Conservation (phyloP, 2,888 invertebrate species). For the Trachelus troglodyta region DNA sequence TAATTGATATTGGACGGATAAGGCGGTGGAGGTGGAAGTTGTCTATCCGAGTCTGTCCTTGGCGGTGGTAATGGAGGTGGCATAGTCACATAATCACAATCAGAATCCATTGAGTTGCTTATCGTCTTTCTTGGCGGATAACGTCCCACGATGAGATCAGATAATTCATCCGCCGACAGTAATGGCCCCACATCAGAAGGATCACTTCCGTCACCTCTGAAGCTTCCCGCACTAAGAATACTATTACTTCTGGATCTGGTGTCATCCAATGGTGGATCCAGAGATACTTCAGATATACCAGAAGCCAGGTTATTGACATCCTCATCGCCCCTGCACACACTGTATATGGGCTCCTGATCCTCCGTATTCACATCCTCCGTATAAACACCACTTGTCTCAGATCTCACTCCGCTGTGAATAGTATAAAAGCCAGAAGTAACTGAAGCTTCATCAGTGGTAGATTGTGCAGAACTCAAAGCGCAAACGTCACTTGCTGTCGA, state of each 20-base stretch:
- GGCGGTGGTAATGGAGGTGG: slow-evolving; percentile 75
- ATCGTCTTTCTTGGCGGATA: slow-evolving; percentile 84
- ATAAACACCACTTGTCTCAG: slow-evolving; percentile 62
- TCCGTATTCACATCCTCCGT: slow-evolving; percentile 52
- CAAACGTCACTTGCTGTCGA: slow-evolving; percentile 57
- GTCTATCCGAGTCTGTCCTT: slow-evolving; percentile 73
- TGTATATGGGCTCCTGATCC: slow-evolving; percentile 61
- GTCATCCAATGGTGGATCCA: slow-evolving; percentile 31
- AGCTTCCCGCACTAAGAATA: slow-evolving; percentile 83
- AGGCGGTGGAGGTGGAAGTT: slow-evolving; percentile 67
- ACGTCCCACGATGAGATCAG: slow-evolving; percentile 84
- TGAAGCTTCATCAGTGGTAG: slow-evolving; percentile 63
- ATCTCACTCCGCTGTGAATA: slow-evolving; percentile 60
- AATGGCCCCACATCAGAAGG: slow-evolving; percentile 83
- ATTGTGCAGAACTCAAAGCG: slow-evolving; percentile 59
- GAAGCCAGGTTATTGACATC: slow-evolving; percentile 35
- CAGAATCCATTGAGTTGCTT: slow-evolving; percentile 87
- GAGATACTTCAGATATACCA: slow-evolving; percentile 13
- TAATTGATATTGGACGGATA: slow-evolving; percentile 59
- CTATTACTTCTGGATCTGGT: slow-evolving; percentile 74
- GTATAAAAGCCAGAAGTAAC: slow-evolving; percentile 64
- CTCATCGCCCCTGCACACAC: slow-evolving; percentile 56
- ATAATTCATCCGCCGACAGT: slow-evolving; percentile 84
- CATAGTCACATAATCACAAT: slow-evolving; percentile 89
- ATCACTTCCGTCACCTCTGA: slow-evolving; percentile 90